These are phyloP conservation scores for Lasioglossum malachurum DNA, from an alignment of 2,888 invertebrate species.

Conservation along the genomic window DNA sequence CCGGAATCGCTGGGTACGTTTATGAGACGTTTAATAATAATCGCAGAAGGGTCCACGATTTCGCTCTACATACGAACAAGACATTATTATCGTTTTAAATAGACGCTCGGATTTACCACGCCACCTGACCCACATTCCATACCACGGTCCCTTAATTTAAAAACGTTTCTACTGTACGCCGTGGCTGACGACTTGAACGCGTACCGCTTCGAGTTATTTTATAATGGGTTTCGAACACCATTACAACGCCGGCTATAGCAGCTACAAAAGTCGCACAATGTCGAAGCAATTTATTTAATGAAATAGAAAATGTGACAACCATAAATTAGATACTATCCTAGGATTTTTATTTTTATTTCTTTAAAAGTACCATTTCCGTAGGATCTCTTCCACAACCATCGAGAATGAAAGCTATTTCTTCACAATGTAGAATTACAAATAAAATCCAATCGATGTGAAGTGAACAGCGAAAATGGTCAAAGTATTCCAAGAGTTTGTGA, in stretches of 20 bases:
- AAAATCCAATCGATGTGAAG: not conserved
- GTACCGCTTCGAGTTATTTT: not conserved
- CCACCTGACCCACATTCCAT: constrained; percentile 1
- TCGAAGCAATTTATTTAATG: not conserved
- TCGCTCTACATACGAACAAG: constrained; percentile 21
- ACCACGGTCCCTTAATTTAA: constrained; percentile 7
- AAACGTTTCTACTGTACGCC: not conserved
- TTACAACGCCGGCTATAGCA: not conserved
- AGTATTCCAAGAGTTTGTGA: not conserved
- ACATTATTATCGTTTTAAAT: constrained; percentile 13
- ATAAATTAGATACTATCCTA: no score
- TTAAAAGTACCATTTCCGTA: no score
- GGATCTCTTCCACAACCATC: no score
- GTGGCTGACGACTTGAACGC: not conserved
- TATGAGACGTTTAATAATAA: constrained; percentile 21
- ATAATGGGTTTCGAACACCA: constrained; percentile 6
- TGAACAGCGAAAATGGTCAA: not conserved
- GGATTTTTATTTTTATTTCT: not conserved
- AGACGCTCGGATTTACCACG: constrained; percentile 4
- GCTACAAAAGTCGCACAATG: not conserved
- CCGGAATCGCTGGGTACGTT: constrained; percentile 8
- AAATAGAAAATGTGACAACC: not conserved
- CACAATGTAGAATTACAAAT: no score
- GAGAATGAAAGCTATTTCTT: no score
- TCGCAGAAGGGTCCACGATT: constrained; percentile 13